Percentiles rank a stretch among this genome's conserved stretches.
Evolutionary conservation across 1,140 invertebrate species (phyloP).

Genomic region (Brachionus manjavacas): DNA sequence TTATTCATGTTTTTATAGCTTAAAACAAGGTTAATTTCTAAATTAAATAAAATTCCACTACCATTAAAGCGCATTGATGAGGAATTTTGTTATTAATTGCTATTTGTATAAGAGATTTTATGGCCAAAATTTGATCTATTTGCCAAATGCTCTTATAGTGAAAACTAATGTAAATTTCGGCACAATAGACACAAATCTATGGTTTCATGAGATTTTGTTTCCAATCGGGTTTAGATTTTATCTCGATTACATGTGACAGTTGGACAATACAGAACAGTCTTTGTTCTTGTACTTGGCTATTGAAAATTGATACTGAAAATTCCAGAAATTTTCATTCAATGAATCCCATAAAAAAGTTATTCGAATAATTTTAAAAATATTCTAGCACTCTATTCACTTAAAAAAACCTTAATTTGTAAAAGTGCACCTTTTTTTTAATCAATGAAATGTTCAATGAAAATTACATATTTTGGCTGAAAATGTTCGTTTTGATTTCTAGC

Average conservation of each 20-base stretch:
- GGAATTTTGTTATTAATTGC: conserved; percentile 17
- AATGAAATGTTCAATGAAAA: too few species aligned
- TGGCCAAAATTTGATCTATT: not conserved
- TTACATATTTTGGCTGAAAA: too few species aligned
- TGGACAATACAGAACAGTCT: not conserved
- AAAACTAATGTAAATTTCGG: not conserved
- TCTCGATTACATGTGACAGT: not conserved
- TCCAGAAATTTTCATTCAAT: not conserved
- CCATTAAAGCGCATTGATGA: not conserved
- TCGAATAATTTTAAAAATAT: not conserved
- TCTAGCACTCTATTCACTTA: not conserved
- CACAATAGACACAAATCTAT: not conserved
- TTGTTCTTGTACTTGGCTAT: not conserved
- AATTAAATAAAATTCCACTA: conserved; percentile 23
- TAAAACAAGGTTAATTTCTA: conserved; percentile 29
- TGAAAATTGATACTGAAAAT: not conserved
- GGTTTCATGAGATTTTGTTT: not conserved
- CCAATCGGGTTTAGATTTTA: not conserved
- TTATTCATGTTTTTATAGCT: not conserved
- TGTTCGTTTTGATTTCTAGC: too few species aligned
- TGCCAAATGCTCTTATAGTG: not conserved
- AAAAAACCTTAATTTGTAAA: not conserved
- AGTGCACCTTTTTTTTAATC: too few species aligned
- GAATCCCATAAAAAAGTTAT: not conserved
- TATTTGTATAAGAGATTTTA: not conserved